These are phyloP conservation scores for Microcebus ravelobensis DNA, from an alignment of 2,113 vertebrate species.

Conservation along the genomic window DNA sequence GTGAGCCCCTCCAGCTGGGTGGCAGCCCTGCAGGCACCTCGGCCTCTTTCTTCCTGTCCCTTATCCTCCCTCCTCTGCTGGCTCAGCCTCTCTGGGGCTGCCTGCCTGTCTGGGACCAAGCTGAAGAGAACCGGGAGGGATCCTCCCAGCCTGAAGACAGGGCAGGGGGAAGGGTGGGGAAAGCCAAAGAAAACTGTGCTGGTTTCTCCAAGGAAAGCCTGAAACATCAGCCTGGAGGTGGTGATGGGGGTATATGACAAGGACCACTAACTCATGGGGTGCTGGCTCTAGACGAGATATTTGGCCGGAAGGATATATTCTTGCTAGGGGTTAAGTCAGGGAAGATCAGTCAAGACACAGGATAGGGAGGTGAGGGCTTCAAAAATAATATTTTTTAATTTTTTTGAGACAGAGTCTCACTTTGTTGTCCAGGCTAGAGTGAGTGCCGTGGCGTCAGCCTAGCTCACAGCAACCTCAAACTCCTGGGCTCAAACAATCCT, in stretches of 20 bases:
- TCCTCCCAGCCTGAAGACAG: neutral
- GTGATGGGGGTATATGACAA: no score
- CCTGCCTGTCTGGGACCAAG: neutral
- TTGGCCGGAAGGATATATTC: neutral
- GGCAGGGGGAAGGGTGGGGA: neutral
- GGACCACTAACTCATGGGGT: rapidly evolving
- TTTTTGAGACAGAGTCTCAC: no score
- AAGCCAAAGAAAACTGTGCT: neutral
- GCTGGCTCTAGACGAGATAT: neutral
- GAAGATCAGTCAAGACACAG: neutral
- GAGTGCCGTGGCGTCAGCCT: no score
- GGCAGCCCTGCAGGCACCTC: neutral
- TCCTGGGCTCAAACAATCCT: no score
- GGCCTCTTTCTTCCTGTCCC: neutral
- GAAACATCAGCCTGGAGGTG: rapidly evolving
- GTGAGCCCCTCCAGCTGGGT: neutral
- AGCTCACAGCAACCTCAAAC: no score
- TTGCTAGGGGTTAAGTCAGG: neutral
- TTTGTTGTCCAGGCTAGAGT: no score
- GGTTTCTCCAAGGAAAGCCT: neutral
- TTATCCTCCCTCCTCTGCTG: neutral
- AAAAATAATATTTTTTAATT: neutral
- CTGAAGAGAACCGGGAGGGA: neutral
- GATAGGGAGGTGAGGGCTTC: neutral
- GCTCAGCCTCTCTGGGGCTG: neutral